Evolutionary conservation across 1,140 invertebrate genomes (phyloP).

Genomic region (Micrasema minimum): DNA sequence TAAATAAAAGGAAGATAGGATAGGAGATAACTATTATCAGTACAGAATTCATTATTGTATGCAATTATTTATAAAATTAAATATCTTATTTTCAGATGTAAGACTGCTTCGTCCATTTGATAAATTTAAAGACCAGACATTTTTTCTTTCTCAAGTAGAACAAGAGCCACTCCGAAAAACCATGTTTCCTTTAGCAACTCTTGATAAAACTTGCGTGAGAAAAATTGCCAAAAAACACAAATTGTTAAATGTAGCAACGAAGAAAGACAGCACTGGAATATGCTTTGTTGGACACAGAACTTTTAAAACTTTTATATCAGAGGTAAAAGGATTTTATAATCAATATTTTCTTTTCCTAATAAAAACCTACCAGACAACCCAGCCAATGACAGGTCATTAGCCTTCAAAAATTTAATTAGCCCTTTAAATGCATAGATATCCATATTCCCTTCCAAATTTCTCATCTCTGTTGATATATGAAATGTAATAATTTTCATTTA

Average conservation of each 20-base stretch:
- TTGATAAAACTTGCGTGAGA: slow-evolving; percentile 83
- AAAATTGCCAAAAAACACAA: slow-evolving; percentile 78
- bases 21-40: no score
- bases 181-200: slow-evolving; percentile 90
- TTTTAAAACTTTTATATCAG: slow-evolving; percentile 80
- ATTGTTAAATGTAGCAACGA: slow-evolving; percentile 79
- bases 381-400: no score
- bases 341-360: no score
- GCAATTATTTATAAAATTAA: no score
- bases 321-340: slow-evolving; percentile 66
- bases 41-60: no score
- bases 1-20: no score
- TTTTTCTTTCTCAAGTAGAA: slow-evolving; percentile 89
- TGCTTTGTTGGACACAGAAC: slow-evolving; percentile 93
- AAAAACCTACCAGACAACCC: no score
- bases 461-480: no score
- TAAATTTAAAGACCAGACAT: slow-evolving; percentile 92
- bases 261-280: slow-evolving; percentile 95
- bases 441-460: no score
- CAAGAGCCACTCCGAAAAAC: slow-evolving; percentile 81
- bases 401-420: no score
- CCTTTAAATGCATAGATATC: no score
- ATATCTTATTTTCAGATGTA: slow-evolving; percentile 40
- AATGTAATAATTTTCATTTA: no score
- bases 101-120: slow-evolving; percentile 79